Evolutionary conservation across 2,888 invertebrate species (phyloP), one percentile per base, ranked within the genome.

Genomic region (Strigamia transsilvanica): DNA sequence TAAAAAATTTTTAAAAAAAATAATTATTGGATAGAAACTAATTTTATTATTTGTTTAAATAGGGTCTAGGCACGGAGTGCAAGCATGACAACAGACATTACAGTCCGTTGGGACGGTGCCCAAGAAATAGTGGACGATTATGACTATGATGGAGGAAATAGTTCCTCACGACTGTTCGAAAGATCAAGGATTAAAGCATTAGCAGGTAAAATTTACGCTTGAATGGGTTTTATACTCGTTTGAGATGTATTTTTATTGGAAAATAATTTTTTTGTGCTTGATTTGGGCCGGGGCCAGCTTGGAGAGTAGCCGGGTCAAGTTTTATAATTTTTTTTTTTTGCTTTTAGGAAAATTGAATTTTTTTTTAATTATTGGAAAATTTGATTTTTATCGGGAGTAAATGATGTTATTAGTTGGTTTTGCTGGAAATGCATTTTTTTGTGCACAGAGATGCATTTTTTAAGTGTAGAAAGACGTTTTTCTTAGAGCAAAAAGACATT

Each of bases 101-200:
- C 96, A 90, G 94, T 95, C 90, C 87, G 89, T 84, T 94, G 97
- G 88, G 98, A 97, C 97, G 97, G 97, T 91, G 95, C 96, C 87
- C 95, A 96, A 87, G 95, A 95, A 90, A 95, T 96, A 90, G 94
- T 95, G 89, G 97, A 97, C 89, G 98, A 98, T 89, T 98, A 98
- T 91, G 98, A 99, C 91, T 98, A 98, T 91, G 99, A 99, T 90
- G 98, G 98, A 88, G 98, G 98, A 87, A 98, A 98, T 90, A 98
- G 97, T 86, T 99, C 99, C 86, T 98, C 99, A 87, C 93, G 99
- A 88, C 93, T 99, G 85, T 99, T 99, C 91, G 99, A 99, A 92
- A 93, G 99, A 90, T 98, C 98, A 87, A 93, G 99, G 88, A 99
- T 99, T 88, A 98, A 98, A 91, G 99, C 99, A 85, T 91, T 99